A percentile compares a stretch with the other conserved stretches of the same genome.
Evolutionary conservation across 2,113 vertebrate genomes (phyloP).

Genomic region (Prochilodus magdalenae): DNA sequence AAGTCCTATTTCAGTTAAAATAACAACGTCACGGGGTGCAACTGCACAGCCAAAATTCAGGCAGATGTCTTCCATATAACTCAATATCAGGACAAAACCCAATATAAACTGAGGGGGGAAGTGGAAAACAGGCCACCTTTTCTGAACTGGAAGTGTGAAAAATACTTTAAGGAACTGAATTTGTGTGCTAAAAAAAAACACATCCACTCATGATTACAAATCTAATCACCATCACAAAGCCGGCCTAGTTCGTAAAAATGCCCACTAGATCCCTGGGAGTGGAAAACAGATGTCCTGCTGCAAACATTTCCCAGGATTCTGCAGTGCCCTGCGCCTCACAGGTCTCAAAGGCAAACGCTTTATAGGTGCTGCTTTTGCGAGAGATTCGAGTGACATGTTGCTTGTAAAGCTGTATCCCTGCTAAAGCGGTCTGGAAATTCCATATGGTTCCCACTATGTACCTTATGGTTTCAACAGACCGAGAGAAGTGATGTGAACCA

Average conservation of each 20-base stretch:
- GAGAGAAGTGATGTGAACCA: not conserved
- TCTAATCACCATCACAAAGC: not conserved
- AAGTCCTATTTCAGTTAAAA: slow-evolving; percentile 24
- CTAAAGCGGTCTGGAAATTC: not conserved
- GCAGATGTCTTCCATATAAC: slow-evolving; percentile 15
- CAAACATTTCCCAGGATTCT: slow-evolving; percentile 29
- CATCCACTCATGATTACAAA: not conserved
- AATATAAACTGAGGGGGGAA: not conserved
- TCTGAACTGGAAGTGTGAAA: not conserved
- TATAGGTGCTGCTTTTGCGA: slow-evolving; percentile 40
- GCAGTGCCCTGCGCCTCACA: slow-evolving; percentile 12
- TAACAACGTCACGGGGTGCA: slow-evolving; percentile 18
- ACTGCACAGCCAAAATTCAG: slow-evolving; percentile 16
- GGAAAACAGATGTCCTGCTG: slow-evolving; percentile 33
- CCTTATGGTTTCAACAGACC: not conserved
- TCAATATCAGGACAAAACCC: slow-evolving; percentile 6
- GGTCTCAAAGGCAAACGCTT: slow-evolving; percentile 39
- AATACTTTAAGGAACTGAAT: not conserved
- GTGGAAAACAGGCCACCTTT: not conserved
- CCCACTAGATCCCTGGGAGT: slow-evolving; percentile 4
- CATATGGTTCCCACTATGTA: not conserved
- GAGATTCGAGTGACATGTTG: not conserved
- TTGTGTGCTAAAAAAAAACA: not conserved
- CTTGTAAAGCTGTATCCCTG: not conserved
- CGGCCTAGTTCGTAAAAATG: not conserved